Conservation (phyloP, 2,797 vertebrate species). For the Corythornis leucogaster region DNA sequence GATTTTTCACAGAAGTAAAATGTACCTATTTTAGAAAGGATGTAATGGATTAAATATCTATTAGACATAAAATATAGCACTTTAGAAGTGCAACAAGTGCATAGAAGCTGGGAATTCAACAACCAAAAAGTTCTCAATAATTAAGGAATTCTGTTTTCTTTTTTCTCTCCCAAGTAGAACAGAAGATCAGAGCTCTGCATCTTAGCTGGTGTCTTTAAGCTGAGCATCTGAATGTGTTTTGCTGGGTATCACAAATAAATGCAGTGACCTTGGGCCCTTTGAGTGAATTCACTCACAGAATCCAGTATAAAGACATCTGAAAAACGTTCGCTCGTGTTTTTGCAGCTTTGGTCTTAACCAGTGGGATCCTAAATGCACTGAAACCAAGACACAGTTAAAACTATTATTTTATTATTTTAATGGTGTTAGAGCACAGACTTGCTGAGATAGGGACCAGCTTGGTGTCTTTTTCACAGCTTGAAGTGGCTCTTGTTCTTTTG, state of each 20-base stretch:
- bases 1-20: not conserved
- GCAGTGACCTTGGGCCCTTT: not conserved
- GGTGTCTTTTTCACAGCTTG: slow-evolving; percentile 9
- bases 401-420: slow-evolving; percentile 6
- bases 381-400: not conserved
- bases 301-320: not conserved
- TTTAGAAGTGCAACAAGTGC: not conserved
- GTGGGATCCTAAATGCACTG: not conserved
- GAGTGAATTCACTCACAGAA: not conserved
- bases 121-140: not conserved
- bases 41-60: not conserved
- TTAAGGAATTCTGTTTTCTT: not conserved
- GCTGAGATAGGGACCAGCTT: not conserved
- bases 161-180: not conserved
- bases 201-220: not conserved
- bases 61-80: not conserved
- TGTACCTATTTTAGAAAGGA: not conserved
- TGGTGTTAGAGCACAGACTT: not conserved
- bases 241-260: not conserved
- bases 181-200: not conserved
- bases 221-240: not conserved
- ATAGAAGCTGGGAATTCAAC: not conserved
- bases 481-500: not conserved
- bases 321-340: not conserved
- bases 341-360: not conserved